Evolutionary conservation across 2,113 vertebrate genomes (phyloP).

Genomic region (Sardina pilchardus): DNA sequence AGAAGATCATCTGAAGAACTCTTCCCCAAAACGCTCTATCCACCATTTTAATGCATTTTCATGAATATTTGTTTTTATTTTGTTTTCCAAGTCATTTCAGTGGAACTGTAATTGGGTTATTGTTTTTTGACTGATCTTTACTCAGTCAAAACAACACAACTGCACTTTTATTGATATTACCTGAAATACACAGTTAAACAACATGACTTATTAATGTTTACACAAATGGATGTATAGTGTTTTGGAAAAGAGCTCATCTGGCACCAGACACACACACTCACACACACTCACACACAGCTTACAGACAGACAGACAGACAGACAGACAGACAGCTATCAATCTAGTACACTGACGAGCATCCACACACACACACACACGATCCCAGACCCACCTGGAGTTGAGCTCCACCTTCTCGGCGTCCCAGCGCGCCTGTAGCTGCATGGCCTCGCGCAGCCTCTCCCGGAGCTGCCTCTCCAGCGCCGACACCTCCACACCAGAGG

Average conservation of each 20-base stretch:
- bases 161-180: too few relatives aligned
- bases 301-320: not conserved
- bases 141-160: too few relatives aligned
- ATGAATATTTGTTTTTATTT: too few relatives aligned
- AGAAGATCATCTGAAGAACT: not conserved
- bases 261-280: not conserved
- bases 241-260: too few relatives aligned
- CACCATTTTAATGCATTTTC: too few relatives aligned
- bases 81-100: too few relatives aligned
- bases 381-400: slow-evolving; percentile 74
- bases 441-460: slow-evolving; percentile 73
- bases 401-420: slow-evolving; percentile 77
- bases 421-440: slow-evolving; percentile 76
- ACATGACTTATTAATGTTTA: too few relatives aligned
- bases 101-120: too few relatives aligned
- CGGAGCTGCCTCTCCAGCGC: slow-evolving; percentile 70
- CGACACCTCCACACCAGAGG: slow-evolving; percentile 58
- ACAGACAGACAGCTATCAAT: not conserved
- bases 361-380: not conserved
- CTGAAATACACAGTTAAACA: too few relatives aligned
- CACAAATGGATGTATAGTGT: too few relatives aligned
- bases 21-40: too few relatives aligned
- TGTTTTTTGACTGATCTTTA: too few relatives aligned
- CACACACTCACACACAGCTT: not conserved
- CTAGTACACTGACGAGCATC: not conserved